Base-by-base conservation (phyloP, 1,140 invertebrate species). In the Bombus vancouverensis region DNA sequence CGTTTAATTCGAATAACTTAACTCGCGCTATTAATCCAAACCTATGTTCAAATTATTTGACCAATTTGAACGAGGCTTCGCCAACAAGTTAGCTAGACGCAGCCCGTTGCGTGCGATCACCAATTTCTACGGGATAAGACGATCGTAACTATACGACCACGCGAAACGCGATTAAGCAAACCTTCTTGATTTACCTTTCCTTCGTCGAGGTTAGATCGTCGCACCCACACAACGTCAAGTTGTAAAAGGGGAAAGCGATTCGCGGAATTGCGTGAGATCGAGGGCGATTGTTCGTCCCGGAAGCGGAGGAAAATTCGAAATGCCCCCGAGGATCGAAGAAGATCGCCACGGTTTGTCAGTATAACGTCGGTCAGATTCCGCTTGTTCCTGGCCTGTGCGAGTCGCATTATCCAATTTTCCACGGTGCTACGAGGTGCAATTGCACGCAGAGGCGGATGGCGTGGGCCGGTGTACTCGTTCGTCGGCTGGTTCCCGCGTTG, bases 361-460 rank as follows among this genome's bases (percentile, higher is more conserved):
- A 53, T 22, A 53, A 53, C 70, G 66, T 10, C 4, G 62, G 71
- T 32, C 44, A 73, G 73, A 32, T 65, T 47, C 37, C 80, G 75
- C 39, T 79, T 77, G 44, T 87, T 76, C 68, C 34, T n/a, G 6
- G 73, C n/a, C 15, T 75, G 44, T 62, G 59, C 28, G 83, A 57
- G 28, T 18, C 34, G 72, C 59, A 90, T 90, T 90, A 90, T 90
- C 85, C 87, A 91, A 91, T 91, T 91, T 90, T 87, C 70, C 85
- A 70, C 85, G 87, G 70, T 81, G 85, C 75, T 59, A 66, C 72
- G 84, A 84, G 82, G 42, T 75, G 72, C 84, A 82, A 86, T 86
- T 86, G 81, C 76, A 79, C 85, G 75, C 80, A 88, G 83, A 85
- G 85, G 82, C 88, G 89, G 87, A 89, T 88, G 86, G 89, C 87